phyloP scores from a whole-genome alignment of 2,113 vertebrate genomes.

The Buteo buteo region DNA sequence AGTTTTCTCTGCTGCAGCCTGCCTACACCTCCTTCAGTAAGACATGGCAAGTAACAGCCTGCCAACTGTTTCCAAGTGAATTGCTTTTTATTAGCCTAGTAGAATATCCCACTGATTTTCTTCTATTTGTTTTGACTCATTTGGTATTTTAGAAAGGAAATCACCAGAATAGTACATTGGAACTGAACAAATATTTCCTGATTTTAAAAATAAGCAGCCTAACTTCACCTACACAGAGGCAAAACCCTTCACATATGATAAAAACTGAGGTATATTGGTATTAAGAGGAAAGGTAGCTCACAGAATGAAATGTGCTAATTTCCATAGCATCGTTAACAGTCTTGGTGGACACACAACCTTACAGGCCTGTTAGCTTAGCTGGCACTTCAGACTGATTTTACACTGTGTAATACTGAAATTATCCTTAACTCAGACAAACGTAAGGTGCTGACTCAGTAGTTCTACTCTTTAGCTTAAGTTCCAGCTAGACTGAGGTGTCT shows the following conservation, averaged over 20 bases:
- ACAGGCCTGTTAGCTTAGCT: neutral
- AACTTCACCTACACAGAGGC: neutral
- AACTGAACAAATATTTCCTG: neutral
- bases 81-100: neutral
- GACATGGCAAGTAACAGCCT: neutral
- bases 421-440: neutral
- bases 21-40: neutral
- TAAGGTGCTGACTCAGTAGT: neutral
- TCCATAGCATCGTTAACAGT: neutral
- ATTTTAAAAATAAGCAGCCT: neutral
- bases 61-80: neutral
- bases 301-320: neutral
- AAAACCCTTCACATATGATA: neutral
- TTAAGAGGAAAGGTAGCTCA: neutral
- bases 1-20: neutral
- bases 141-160: conserved; percentile 19
- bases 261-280: neutral
- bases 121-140: conserved; percentile 20
- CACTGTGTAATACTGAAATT: neutral
- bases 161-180: neutral
- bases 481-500: neutral
- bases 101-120: conserved; percentile 4
- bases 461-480: neutral
- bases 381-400: neutral
- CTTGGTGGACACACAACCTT: neutral